Evolutionary conservation across 2,888 invertebrate genomes (phyloP), one percentile per base, ranked within the genome.

Genomic region (Gandaritis pyraliata): DNA sequence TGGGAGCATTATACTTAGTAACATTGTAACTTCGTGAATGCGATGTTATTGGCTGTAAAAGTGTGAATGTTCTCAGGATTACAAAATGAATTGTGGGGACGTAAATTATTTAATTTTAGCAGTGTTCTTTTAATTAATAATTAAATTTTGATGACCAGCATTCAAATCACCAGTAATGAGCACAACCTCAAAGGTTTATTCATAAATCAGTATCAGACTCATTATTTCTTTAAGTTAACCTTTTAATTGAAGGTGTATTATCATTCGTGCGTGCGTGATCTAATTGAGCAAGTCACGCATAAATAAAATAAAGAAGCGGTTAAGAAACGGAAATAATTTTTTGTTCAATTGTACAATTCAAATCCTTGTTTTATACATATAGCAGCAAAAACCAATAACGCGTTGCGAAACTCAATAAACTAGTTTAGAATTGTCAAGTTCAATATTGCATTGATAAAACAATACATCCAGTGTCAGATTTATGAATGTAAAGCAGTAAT

Each of bases 401-500:
- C 54, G 11, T 46, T 45, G 18, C 53, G 18, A 11, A 43, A 49
- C 33, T 41, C 11, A 36, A 50, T 49, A 57, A 61, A 58, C 49
- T 55, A 55, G 38, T 51, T 47, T 47, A 54, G 59, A 57, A 51
- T 61, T 52, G 50, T 43, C 45, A 49, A 63, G 52, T 58, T 60
- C 49, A 53, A 61, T 62, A 60, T 48, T 54, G 46, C 36, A 53
- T 53, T 46, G 45, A 56, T 61, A 51, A 50, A 60, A 64, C 56
- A 64, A 60, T 60, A 57, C 48, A 38, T 50, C 39, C 39, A 53
- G 49, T 61, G 63, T 48, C 61, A 63, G 66, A 64, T 69, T 61
- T 73, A 75, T 78, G 72, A 82, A 81, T 79, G 74, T 80, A 75
- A 80, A 82, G 74, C 77, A 80, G 72, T 68, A 76, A 88, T 88